These are phyloP conservation scores for Anhinga rufa DNA, from an alignment of 2,113 vertebrate genomes.

Conservation along the genomic window DNA sequence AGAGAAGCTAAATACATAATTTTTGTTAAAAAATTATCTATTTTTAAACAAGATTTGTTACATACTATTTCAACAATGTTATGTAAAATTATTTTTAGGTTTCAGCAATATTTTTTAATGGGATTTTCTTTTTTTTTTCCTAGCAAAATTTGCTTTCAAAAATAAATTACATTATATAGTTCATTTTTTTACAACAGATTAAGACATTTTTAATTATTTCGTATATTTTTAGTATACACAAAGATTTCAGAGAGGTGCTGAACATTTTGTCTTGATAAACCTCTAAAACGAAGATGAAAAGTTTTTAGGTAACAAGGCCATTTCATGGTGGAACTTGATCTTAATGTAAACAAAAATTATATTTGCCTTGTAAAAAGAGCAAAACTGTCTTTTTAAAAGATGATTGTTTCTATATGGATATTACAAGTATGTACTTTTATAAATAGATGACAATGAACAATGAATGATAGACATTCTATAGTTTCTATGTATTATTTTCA, in stretches of 20 bases:
- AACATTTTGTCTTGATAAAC: neutral
- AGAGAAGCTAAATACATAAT: neutral
- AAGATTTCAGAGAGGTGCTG: neutral
- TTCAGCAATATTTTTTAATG: neutral
- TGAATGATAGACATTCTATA: neutral
- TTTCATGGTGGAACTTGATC: neutral
- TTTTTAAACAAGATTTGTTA: neutral
- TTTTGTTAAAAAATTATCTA: neutral
- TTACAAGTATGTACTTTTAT: neutral
- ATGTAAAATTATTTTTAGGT: neutral
- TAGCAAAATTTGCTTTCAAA: neutral
- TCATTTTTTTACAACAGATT: neutral
- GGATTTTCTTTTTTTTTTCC: neutral
- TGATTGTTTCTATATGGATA: neutral
- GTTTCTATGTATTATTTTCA: neutral
- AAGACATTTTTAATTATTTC: neutral
- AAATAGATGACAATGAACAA: neutral
- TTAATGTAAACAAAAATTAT: neutral
- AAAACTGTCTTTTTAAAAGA: neutral
- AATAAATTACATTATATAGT: neutral
- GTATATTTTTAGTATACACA: neutral
- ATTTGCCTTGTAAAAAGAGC: neutral
- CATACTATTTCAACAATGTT: neutral
- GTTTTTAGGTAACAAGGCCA: neutral
- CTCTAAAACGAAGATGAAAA: neutral